Conservation (phyloP, 2,797 vertebrate species). For the Chromis chromis region DNA sequence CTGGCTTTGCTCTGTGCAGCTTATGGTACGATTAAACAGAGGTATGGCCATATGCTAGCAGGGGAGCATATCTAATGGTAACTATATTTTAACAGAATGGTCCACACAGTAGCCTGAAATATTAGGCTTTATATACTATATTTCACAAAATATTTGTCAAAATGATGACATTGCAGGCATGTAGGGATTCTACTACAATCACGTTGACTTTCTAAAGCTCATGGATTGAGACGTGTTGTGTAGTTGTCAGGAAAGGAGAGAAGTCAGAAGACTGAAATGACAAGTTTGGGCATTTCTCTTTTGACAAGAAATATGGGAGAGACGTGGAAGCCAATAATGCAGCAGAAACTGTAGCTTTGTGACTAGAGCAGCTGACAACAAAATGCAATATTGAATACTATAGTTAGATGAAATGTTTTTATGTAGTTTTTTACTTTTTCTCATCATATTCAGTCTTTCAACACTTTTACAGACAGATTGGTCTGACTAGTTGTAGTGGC, state of each 20-base stretch:
- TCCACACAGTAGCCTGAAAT: background rate
- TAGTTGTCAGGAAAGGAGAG: too few relatives aligned
- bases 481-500: background rate
- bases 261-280: background rate
- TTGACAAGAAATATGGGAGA: background rate
- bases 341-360: background rate
- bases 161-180: background rate
- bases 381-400: background rate
- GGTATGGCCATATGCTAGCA: background rate
- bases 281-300: background rate
- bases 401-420: constrained; percentile 5
- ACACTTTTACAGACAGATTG: background rate
- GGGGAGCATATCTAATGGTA: background rate
- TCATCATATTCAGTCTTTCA: too few relatives aligned
- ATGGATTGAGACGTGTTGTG: background rate
- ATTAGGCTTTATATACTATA: background rate
- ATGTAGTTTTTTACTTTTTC: background rate
- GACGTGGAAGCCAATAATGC: background rate
- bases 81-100: background rate
- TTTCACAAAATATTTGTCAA: background rate
- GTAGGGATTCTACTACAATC: background rate
- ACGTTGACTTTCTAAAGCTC: background rate
- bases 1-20: constrained; percentile 23
- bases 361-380: background rate
- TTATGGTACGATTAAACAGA: constrained; percentile 3